These are phyloP conservation scores for Medauroidea extradentata DNA, from an alignment of 1,140 invertebrate species.

Conservation along the genomic window DNA sequence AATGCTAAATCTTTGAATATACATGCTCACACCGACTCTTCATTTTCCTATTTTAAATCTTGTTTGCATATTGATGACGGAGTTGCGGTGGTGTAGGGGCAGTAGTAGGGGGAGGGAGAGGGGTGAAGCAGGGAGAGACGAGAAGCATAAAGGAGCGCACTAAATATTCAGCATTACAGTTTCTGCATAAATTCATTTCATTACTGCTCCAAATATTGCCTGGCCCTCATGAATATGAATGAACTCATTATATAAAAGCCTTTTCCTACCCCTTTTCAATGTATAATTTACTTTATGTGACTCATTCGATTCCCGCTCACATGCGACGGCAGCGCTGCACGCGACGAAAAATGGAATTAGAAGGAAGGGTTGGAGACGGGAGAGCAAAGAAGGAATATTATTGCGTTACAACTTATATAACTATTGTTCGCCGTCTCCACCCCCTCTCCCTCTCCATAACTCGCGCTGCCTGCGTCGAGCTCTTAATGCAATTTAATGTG, in stretches of 20 bases:
- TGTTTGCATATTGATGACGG: slow-evolving; percentile 15
- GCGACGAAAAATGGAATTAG: slow-evolving; percentile 6
- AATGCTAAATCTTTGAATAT: slow-evolving; percentile 17
- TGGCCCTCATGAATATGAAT: slow-evolving; percentile 15
- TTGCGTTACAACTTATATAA: slow-evolving; percentile 7
- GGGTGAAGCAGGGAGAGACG: not conserved
- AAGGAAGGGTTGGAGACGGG: not conserved
- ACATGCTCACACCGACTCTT: slow-evolving; percentile 14
- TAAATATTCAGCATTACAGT: slow-evolving; percentile 17
- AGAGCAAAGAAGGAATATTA: slow-evolving; percentile 3
- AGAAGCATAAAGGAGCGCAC: not conserved
- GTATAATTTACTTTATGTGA: slow-evolving; percentile 17
- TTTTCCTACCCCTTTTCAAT: slow-evolving; percentile 11
- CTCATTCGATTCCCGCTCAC: slow-evolving; percentile 16
- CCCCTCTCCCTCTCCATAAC: not conserved
- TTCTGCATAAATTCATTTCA: slow-evolving; percentile 17
- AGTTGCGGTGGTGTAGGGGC: no score
- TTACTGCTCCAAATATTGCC: slow-evolving; percentile 16
- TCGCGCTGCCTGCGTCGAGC: not conserved
- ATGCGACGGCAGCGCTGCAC: slow-evolving; percentile 6
- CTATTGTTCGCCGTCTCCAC: not conserved
- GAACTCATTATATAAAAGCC: slow-evolving; percentile 15
- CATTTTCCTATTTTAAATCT: slow-evolving; percentile 17
- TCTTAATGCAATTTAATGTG: slow-evolving; percentile 9
- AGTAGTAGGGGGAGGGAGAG: not conserved